Percentiles rank a stretch among this genome's conserved stretches.
These are phyloP conservation scores for Chaetorhynchus papuensis DNA, from an alignment of 2,113 vertebrate genomes.

Conservation along the genomic window DNA sequence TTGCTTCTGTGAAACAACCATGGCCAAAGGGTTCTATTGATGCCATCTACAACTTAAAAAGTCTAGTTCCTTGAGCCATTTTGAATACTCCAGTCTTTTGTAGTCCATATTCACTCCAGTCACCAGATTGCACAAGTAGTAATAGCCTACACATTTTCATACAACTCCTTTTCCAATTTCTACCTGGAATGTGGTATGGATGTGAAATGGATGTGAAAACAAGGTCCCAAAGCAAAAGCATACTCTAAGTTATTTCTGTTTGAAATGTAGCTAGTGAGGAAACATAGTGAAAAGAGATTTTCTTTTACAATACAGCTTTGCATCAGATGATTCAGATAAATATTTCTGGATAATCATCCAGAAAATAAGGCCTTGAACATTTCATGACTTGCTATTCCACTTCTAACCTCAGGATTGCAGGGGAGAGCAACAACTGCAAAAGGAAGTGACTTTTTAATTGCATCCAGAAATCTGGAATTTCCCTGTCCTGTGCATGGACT, in stretches of 20 bases:
- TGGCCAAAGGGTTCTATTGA: background rate
- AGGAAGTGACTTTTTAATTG: background rate
- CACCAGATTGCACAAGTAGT: background rate
- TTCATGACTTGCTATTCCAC: background rate
- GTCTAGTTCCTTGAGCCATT: background rate
- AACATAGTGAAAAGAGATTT: background rate
- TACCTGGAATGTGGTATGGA: too few species aligned
- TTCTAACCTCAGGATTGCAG: background rate
- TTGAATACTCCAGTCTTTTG: background rate
- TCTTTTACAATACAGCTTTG: background rate
- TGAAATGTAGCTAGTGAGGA: background rate
- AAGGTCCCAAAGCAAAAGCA: background rate
- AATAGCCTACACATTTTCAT: background rate
- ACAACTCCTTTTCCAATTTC: background rate
- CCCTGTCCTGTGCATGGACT: background rate
- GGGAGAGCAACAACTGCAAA: background rate
- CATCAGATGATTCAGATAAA: background rate
- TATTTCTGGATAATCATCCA: background rate
- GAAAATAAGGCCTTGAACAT: background rate
- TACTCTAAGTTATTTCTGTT: background rate
- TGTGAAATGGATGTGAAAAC: background rate
- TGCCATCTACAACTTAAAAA: background rate
- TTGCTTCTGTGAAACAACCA: background rate
- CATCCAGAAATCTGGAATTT: background rate
- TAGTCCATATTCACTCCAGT: background rate